Percentiles rank a stretch among this genome's conserved stretches.
These are phyloP conservation scores for Eulemur mongoz DNA, from an alignment of 2,797 vertebrate genomes.

Conservation along the genomic window DNA sequence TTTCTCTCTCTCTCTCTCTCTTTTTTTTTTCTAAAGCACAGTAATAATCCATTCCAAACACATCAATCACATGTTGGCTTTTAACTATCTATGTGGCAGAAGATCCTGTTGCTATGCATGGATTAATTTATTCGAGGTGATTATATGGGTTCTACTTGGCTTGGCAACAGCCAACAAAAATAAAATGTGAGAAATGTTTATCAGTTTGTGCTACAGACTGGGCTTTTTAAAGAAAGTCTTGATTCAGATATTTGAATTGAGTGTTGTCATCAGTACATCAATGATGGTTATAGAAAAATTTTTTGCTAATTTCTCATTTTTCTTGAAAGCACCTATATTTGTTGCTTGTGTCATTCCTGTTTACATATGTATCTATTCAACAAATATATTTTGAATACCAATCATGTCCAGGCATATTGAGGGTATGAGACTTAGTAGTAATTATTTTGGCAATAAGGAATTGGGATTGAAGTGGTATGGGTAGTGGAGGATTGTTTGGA, in stretches of 20 bases:
- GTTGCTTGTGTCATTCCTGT: not conserved
- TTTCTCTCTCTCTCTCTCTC: not conserved
- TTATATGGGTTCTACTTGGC: not conserved
- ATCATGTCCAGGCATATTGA: not conserved
- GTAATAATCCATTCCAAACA: not conserved
- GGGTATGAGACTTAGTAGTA: not conserved
- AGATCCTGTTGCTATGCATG: not conserved
- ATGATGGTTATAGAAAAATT: not conserved
- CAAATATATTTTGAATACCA: not conserved
- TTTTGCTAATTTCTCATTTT: conserved; percentile 13
- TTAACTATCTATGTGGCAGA: not conserved
- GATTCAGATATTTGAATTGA: not conserved
- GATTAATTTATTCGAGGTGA: conserved; percentile 4
- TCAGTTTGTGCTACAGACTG: not conserved
- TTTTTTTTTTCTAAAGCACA: not conserved
- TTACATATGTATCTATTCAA: not conserved
- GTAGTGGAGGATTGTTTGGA: not conserved
- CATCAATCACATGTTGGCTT: not conserved
- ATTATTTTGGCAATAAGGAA: not conserved
- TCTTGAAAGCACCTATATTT: not conserved
- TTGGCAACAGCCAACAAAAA: not conserved
- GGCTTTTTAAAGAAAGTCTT: not conserved
- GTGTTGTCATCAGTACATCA: not conserved
- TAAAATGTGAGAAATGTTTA: conserved; percentile 11
- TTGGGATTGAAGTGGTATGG: not conserved